Percentiles rank a stretch among this genome's conserved stretches.
Evolutionary conservation across 2,888 invertebrate species (phyloP).

Genomic region (Meteorus cinctellus): DNA sequence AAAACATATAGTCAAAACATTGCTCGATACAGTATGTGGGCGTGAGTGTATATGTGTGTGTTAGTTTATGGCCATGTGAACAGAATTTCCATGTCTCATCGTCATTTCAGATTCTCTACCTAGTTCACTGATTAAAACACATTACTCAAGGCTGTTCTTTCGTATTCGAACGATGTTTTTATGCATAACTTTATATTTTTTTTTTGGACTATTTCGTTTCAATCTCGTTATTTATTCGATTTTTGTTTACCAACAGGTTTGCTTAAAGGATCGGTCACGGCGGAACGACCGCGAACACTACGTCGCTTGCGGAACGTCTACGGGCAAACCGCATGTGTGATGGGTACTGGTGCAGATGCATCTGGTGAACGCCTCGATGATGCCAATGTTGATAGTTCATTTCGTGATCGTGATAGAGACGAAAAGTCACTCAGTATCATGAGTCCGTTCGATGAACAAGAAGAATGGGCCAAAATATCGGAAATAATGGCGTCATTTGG

Average conservation of each 20-base stretch:
- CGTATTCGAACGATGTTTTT: neutral
- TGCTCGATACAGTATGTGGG: conserved; percentile 41
- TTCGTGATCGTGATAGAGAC: conserved; percentile 67
- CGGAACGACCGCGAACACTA: conserved; percentile 84
- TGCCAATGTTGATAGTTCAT: conserved; percentile 64
- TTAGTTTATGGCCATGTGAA: conserved; percentile 1
- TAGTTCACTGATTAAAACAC: neutral
- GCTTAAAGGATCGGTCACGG: conserved; percentile 87
- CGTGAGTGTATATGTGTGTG: conserved; percentile 15
- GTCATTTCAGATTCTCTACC: neutral
- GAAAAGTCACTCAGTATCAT: conserved; percentile 78
- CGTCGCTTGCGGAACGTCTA: conserved; percentile 84
- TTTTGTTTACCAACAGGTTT: conserved; percentile 78
- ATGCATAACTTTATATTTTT: neutral
- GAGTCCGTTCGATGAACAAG: conserved; percentile 94
- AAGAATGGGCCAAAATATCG: conserved; percentile 97
- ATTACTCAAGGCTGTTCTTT: neutral
- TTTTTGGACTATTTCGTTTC: neutral
- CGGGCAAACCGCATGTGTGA: conserved; percentile 72
- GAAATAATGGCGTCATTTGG: conserved; percentile 97
- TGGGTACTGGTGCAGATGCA: conserved; percentile 72
- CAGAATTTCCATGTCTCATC: conserved; percentile 22
- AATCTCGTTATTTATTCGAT: neutral
- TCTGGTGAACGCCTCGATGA: conserved; percentile 70
- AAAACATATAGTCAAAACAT: conserved; percentile 44